A percentile compares a stretch with the other conserved stretches of the same genome.
phyloP scores from a whole-genome alignment of 2,888 invertebrate species.

The Cactoblastis cactorum region DNA sequence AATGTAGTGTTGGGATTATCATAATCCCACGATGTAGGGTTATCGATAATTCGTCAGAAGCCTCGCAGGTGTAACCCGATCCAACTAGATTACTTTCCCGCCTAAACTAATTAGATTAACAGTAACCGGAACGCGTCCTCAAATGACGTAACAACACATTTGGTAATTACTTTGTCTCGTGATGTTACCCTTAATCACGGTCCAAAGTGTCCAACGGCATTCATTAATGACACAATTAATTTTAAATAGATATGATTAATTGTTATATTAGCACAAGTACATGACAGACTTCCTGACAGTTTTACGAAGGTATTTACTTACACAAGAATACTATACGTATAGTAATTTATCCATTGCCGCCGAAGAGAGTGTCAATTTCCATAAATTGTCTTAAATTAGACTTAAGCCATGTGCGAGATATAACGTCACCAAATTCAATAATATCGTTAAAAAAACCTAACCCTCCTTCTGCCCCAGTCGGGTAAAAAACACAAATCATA shows the following conservation, averaged over 20 bases:
- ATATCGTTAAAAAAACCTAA: constrained; percentile 1
- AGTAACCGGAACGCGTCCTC: constrained; percentile 1
- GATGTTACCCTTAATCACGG: background rate
- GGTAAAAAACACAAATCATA: no score
- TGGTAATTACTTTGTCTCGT: background rate
- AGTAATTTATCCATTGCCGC: no score
- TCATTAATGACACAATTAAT: no score
- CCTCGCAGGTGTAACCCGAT: constrained; percentile 4
- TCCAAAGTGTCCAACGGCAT: no score
- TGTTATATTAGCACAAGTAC: no score
- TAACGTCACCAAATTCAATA: background rate
- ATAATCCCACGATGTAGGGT: background rate
- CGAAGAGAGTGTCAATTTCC: no score
- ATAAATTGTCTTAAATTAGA: constrained; percentile 1
- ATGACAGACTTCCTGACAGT: no score
- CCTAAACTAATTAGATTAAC: constrained; percentile 10
- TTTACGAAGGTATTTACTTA: no score
- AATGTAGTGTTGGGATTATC: no score
- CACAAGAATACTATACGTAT: no score
- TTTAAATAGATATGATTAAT: no score
- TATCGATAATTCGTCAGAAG: background rate
- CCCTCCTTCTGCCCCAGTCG: no score
- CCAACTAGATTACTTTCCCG: constrained; percentile 4
- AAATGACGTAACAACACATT: constrained; percentile 10
- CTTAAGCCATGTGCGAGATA: background rate